These are phyloP conservation scores for Callorhinus ursinus DNA, from an alignment of 2,113 vertebrate genomes.

Conservation along the genomic window DNA sequence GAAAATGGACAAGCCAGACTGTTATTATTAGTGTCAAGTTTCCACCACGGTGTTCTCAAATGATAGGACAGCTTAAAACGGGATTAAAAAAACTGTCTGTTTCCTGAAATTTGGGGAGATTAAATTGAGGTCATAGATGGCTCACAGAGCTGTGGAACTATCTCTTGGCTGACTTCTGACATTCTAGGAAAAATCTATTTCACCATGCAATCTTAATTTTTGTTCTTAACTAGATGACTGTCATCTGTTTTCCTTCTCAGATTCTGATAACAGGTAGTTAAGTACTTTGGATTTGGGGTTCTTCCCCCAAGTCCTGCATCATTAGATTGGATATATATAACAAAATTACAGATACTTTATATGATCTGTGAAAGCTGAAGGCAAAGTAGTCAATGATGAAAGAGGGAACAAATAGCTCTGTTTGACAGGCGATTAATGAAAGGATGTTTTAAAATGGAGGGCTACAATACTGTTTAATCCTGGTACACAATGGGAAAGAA, in stretches of 20 bases:
- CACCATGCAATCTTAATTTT: background rate
- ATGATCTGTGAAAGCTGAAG: background rate
- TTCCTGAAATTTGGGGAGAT: background rate
- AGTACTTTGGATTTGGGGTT: background rate
- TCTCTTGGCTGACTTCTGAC: background rate
- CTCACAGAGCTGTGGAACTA: background rate
- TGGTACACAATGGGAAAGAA: background rate
- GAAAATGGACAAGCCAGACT: background rate
- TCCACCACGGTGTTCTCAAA: background rate
- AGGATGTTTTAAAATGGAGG: background rate
- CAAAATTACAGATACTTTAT: background rate
- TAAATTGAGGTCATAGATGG: background rate
- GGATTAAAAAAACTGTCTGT: background rate
- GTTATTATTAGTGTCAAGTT: background rate
- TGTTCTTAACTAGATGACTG: background rate
- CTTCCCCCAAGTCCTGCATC: background rate
- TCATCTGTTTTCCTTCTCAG: background rate
- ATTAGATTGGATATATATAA: background rate
- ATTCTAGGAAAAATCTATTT: background rate
- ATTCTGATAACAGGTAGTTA: background rate
- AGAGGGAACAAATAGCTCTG: background rate
- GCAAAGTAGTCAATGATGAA: background rate
- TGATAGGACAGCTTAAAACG: background rate
- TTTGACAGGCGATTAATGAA: background rate
- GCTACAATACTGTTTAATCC: background rate